Evolutionary conservation across 2,113 vertebrate genomes (phyloP), one percentile per base, ranked within the genome.

Genomic region (Corydoras sp.): DNA sequence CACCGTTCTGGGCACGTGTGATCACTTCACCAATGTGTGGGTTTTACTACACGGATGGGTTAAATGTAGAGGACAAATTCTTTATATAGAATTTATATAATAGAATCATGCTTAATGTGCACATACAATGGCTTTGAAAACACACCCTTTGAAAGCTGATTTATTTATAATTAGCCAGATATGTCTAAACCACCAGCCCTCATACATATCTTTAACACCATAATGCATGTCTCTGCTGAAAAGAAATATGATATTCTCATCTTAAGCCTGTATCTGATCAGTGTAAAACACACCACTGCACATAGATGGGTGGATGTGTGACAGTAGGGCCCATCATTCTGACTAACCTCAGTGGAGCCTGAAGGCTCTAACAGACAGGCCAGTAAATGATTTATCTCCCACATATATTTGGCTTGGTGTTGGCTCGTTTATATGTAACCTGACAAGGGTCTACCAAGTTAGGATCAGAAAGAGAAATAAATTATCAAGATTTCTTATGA

Each of bases 251-350:
- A 3, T 4, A 24, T 51, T 30, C 31, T 43, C n/a, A 35, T 63
- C 9, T 4, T 8, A n/a, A 67, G 58, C 58, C 50, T 8, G 24
- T 35, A 6, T 32, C 31, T 8, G 12, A 53, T 29, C 60, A 43
- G 51, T 31, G 9, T 10, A 30, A 24, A 11, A 65, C 14, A 71
- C 32, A 51, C 61, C 9, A 9, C 9, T 55, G 30, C 12, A 51
- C n/a, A 7, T 14, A 43, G 31, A 18, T n/a, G 12, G 30, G 24
- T 32, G 29, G 35, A 43, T 62, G 59, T 53, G 58, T 70, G 68
- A 62, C 68, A 62, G 49, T 9, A 51, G 59, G 58, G 48, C 29
- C 9, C 14, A 53, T 60, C 58, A 61, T 43, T 49, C 59, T 51
- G 31, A 71, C 50, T 10, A 63, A 30, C 3, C 29, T 5, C 51